phyloP scores from a whole-genome alignment of 2,113 vertebrate genomes.

The Dinomys branickii region DNA sequence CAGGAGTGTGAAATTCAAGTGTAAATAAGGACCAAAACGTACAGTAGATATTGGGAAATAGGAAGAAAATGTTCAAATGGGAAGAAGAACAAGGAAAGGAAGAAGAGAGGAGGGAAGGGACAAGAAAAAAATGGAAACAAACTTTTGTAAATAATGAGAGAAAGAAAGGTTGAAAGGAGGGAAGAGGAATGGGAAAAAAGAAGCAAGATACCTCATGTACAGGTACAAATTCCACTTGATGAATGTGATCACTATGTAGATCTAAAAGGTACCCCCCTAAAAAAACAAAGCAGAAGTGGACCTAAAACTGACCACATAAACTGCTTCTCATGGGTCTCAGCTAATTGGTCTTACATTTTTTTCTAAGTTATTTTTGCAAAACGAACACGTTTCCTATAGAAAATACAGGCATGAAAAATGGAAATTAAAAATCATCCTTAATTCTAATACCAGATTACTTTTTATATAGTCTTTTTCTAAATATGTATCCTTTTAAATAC shows the following conservation, averaged over 20 bases:
- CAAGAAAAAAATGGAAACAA: neutral
- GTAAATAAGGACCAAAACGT: neutral
- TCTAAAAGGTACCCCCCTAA: neutral
- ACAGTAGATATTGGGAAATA: neutral
- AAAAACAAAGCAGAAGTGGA: neutral
- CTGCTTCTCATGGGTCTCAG: neutral
- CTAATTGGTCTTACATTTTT: neutral
- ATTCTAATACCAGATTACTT: neutral
- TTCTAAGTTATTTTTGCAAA: conserved; percentile 30
- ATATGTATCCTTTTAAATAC: neutral
- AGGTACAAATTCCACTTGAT: neutral
- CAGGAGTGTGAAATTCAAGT: neutral
- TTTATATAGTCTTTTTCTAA: neutral
- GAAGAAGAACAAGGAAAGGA: neutral
- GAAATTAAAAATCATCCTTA: conserved; percentile 25
- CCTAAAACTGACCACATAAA: conserved; percentile 9
- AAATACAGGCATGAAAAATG: neutral
- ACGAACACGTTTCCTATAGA: neutral
- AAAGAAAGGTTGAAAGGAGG: neutral
- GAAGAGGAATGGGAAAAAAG: neutral
- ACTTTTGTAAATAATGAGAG: neutral
- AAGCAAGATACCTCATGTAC: neutral
- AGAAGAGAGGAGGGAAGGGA: neutral
- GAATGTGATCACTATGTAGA: neutral
- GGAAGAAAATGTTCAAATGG: neutral